These are phyloP conservation scores for Anhinga rufa DNA, from an alignment of 2,113 vertebrate genomes.

Conservation along the genomic window DNA sequence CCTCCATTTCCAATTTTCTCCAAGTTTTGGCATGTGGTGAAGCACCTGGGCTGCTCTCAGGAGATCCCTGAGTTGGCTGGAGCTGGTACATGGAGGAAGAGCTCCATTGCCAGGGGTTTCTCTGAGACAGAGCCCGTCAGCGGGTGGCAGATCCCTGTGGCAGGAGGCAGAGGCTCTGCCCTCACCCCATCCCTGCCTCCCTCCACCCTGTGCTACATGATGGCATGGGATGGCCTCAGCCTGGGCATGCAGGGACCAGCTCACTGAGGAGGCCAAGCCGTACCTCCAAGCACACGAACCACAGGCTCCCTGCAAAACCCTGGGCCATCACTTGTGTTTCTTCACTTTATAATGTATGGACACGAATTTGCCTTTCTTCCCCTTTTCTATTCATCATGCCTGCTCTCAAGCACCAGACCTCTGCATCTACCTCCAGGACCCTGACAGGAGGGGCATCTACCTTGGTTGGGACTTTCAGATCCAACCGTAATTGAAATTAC, in stretches of 20 bases:
- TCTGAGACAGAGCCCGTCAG: not conserved
- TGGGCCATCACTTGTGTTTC: not conserved
- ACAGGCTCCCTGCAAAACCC: not conserved
- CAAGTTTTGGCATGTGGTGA: not conserved
- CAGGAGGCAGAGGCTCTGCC: not conserved
- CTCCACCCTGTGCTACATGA: not conserved
- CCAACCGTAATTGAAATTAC: fast-evolving
- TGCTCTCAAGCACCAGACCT: not conserved
- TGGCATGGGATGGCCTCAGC: not conserved
- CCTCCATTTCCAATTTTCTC: not conserved
- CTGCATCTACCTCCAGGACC: not conserved
- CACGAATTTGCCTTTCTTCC: not conserved
- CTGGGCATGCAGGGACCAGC: fast-evolving
- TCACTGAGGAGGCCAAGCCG: not conserved
- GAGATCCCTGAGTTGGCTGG: not conserved
- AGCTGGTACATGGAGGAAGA: not conserved
- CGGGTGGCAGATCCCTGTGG: fast-evolving
- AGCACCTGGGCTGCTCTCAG: not conserved
- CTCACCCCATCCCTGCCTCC: not conserved
- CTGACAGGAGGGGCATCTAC: not conserved
- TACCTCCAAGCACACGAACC: not conserved
- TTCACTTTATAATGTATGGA: not conserved
- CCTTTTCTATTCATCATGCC: not conserved
- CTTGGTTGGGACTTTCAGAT: not conserved
- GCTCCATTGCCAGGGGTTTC: not conserved